Base-by-base conservation (phyloP, 2,888 invertebrate genomes). In the Torymus texanus region DNA sequence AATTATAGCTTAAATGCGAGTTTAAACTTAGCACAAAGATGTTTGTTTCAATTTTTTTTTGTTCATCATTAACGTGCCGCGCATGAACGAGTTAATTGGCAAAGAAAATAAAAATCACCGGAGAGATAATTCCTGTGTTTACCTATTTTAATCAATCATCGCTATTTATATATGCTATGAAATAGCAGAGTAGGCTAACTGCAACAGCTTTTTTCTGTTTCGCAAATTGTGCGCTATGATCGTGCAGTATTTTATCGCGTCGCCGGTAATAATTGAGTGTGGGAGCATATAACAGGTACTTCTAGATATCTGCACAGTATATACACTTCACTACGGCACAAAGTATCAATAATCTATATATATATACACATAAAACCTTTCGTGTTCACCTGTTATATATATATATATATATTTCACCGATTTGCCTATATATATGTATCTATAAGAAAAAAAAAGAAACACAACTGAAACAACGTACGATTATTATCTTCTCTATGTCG, bases 181-280 rank as follows among this genome's bases (percentile, higher is more conserved):
- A 21, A 21, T 21, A 41, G 41, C 41, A 8, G 5, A 41, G 41
- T 29, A 29, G 3, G 29, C 29, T 29, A 29, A 5, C 29, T 29
- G 29, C 41, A 41, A 2, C 13, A 29, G 63, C 16, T 63, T 55
- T n/a, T 56, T 65, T 41, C 16, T 0, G 2, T 12, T 29, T 53
- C 29, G 16, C 11, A 59, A 58, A 51, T 63, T 13, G 8, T 41
- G 21, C 50, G 21, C 11, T 16, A 70, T 50, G 10, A 41, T 1
- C 41, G 41, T 5, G 8, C 5, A 8, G 10, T 41, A n/a, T 68
- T 71, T 66, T 50, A 14, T 13, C 61, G 50, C 21, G 21, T 14
- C 55, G 76, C 70, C 79, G 81, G 81, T 81, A 81, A 81, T 81
- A 63, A 74, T 73, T 81, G 79, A 8, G 41, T 41, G 41, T 41